These are phyloP conservation scores for Potamarius usumacintae DNA, from an alignment of 2,113 vertebrate species.

Conservation along the genomic window DNA sequence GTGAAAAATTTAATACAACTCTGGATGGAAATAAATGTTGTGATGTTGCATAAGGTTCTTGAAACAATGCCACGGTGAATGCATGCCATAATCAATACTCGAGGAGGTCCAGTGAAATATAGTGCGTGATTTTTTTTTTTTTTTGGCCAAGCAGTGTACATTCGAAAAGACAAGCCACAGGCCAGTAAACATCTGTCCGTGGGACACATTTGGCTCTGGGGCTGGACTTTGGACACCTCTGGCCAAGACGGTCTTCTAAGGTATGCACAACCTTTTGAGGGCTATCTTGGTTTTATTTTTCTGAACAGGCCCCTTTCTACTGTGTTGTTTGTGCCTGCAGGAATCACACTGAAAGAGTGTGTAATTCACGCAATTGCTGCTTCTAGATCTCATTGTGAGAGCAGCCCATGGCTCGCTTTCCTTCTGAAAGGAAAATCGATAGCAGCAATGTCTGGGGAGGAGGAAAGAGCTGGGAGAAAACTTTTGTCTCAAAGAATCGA, in stretches of 20 bases:
- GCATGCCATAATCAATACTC: too few species aligned
- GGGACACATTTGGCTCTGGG: not conserved
- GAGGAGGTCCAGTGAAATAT: too few species aligned
- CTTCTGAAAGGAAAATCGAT: conserved; percentile 41
- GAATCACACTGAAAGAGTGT: conserved; percentile 19
- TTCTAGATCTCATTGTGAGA: conserved; percentile 39
- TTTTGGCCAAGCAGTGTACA: too few species aligned
- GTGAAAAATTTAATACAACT: too few species aligned
- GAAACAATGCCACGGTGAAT: too few species aligned
- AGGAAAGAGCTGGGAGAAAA: conserved; percentile 11
- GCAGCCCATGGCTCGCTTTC: conserved; percentile 8
- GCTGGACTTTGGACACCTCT: not conserved
- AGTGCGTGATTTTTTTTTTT: too few species aligned
- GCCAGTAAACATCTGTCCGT: not conserved
- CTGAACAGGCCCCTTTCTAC: not conserved
- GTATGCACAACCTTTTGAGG: not conserved
- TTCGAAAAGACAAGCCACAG: too few species aligned
- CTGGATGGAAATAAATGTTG: too few species aligned
- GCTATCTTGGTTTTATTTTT: not conserved
- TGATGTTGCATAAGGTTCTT: too few species aligned
- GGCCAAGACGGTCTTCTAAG: not conserved
- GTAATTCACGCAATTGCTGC: conserved; percentile 41
- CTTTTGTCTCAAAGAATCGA: conserved; percentile 19
- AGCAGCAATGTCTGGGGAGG: conserved; percentile 22
- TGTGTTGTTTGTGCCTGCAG: conserved; percentile 33